Percentiles rank a stretch among this genome's conserved stretches.
Conservation (phyloP, 2,888 invertebrate species). For the Phasia obesa region DNA sequence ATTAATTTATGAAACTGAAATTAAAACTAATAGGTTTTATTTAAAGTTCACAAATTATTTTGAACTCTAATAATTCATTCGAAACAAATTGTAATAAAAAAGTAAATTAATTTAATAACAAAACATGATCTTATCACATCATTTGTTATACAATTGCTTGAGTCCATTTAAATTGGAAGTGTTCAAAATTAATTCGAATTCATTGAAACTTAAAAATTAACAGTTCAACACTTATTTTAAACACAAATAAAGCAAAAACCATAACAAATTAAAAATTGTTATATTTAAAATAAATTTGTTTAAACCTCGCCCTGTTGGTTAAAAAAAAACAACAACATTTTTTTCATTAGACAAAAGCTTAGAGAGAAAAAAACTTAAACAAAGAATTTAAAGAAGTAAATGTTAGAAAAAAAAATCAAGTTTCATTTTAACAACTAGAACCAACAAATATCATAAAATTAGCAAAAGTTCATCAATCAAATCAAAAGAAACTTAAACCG, state of each 20-base stretch:
- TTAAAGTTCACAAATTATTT: too few relatives aligned
- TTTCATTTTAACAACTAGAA: not conserved
- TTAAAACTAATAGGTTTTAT: too few relatives aligned
- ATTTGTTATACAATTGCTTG: not conserved
- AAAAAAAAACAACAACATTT: not conserved
- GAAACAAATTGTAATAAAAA: too few relatives aligned
- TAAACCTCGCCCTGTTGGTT: conserved; percentile 39
- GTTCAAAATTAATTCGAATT: conserved; percentile 23
- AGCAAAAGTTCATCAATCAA: conserved; percentile 62
- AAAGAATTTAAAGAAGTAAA: not conserved
- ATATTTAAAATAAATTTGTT: conserved; percentile 45
- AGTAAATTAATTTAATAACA: too few relatives aligned
- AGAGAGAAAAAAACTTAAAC: not conserved
- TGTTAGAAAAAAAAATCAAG: conserved; percentile 15
- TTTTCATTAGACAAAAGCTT: conserved; percentile 6
- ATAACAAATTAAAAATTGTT: conserved; percentile 7
- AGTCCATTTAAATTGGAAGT: conserved; percentile 6
- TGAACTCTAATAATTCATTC: too few relatives aligned
- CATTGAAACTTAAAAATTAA: conserved; percentile 24
- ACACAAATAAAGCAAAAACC: conserved; percentile 1
- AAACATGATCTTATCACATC: not conserved
- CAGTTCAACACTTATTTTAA: conserved; percentile 39
- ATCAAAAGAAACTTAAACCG: conserved; percentile 38
- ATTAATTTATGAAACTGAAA: too few relatives aligned
- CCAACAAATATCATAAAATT: conserved; percentile 18